phyloP scores from a whole-genome alignment of 37 sponge, comb jelly and placozoan species.

The Cliona cf. orientalis region DNA sequence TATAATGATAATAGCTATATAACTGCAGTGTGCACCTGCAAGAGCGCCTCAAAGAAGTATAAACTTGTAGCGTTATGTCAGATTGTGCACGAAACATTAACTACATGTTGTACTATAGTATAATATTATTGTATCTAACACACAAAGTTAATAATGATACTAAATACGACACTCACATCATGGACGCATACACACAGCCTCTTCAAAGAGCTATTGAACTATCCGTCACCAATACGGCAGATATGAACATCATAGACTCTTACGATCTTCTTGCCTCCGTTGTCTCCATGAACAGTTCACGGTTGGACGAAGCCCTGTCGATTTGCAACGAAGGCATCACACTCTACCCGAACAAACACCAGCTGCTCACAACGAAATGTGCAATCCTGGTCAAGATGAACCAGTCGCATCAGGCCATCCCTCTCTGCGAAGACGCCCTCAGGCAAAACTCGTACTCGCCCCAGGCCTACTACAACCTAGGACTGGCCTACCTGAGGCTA shows the following conservation, averaged over 20 bases:
- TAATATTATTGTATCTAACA: not conserved
- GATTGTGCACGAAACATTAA: too few species aligned
- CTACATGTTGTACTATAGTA: not conserved
- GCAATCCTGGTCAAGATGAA: conserved; percentile 63
- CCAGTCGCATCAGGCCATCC: conserved; percentile 28
- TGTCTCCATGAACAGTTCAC: not conserved
- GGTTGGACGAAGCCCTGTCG: conserved; percentile 16
- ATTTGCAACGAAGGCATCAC: not conserved
- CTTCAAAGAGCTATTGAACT: conserved; percentile 31
- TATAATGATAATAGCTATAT: too few species aligned
- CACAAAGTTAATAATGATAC: too few species aligned
- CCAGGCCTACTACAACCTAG: conserved; percentile 59
- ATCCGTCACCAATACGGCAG: not conserved
- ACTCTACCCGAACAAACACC: not conserved
- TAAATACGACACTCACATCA: not conserved
- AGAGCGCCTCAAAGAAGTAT: too few species aligned
- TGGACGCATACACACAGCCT: conserved; percentile 18
- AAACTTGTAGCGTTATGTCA: too few species aligned
- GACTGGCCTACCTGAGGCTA: conserved; percentile 30
- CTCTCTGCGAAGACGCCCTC: conserved; percentile 13
- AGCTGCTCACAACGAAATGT: conserved; percentile 3
- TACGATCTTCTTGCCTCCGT: conserved; percentile 15
- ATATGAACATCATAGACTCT: not conserved
- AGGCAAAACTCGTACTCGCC: conserved; percentile 24
- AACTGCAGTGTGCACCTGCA: too few species aligned